Conservation (phyloP, 2,797 vertebrate species). For the Stomatorhinus walkeri region DNA sequence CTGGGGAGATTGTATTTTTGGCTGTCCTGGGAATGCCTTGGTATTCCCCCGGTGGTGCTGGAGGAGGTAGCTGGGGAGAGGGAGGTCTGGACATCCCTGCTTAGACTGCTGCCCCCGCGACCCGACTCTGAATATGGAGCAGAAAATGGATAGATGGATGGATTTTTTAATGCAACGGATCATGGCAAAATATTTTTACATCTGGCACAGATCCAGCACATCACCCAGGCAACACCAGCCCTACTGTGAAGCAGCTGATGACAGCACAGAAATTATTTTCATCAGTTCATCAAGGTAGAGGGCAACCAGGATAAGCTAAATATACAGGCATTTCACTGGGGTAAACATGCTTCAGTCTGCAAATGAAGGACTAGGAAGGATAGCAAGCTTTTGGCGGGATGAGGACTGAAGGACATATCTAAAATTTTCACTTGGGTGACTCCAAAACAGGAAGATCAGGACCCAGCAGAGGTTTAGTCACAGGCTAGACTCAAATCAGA, state of each 20-base stretch:
- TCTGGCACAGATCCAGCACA: neutral
- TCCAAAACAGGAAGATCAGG: neutral
- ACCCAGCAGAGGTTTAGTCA: neutral
- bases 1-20: neutral
- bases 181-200: neutral
- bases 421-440: neutral
- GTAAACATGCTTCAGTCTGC: neutral
- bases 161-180: neutral
- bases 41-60: neutral
- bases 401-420: neutral
- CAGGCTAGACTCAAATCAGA: neutral
- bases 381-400: neutral
- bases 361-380: neutral
- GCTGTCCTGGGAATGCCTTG: neutral
- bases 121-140: neutral
- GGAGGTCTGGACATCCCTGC: neutral
- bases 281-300: slow-evolving; percentile 2
- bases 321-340: neutral
- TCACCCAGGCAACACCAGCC: neutral
- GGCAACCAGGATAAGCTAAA: slow-evolving; percentile 11
- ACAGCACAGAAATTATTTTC: neutral
- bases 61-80: neutral
- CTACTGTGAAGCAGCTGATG: neutral
- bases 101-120: neutral
- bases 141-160: neutral